Evolutionary conservation across 2,888 invertebrate species (phyloP), one percentile per base, ranked within the genome.

Genomic region (Rhagonycha fulva): DNA sequence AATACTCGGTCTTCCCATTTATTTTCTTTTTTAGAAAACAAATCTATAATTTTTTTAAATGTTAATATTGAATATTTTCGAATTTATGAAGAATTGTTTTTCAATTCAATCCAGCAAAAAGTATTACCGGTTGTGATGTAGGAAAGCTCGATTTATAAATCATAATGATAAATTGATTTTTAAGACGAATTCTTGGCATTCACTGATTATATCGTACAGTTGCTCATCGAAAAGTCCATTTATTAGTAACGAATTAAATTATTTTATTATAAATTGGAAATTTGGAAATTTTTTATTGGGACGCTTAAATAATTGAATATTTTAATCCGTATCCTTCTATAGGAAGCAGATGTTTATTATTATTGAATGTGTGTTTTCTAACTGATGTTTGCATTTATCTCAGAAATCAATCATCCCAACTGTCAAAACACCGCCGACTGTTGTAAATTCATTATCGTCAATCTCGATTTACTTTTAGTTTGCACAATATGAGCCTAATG

Each of bases 151-250:
- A 62, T 71, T 30, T 73, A 76, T 76, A 70, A 76, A 76, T 76
- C 76, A 76, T 70, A 61, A 73, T 76, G 76, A 76, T 73, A 72
- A 76, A 76, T 76, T 72, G 76, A 76, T 76, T 76, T 75, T 69
- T 61, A 70, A 72, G 70, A 60, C 69, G 69, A 66, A 24, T 66
- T 66, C 63, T 66, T 66, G 63, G 12, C 23, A 24, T 66, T 19
- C 23, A n/a, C 14, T 9, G 63, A 66, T 19, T 19, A 11, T 62
- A 12, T 9, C 23, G 26, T 24, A 62, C 60, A 62, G 47, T 66
- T 12, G 62, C 63, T 26, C 63, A 24, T 66, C 63, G 63, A 19
- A 4, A 63, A 66, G n/a, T 47, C 47, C n/a, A 12, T 47, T 47
- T 66, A n/a, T 66, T 66, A 1, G 24, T 66, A 12, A 12, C 14